Evolutionary conservation across 1,140 invertebrate species (phyloP).

Genomic region (Eriosoma lanigerum): DNA sequence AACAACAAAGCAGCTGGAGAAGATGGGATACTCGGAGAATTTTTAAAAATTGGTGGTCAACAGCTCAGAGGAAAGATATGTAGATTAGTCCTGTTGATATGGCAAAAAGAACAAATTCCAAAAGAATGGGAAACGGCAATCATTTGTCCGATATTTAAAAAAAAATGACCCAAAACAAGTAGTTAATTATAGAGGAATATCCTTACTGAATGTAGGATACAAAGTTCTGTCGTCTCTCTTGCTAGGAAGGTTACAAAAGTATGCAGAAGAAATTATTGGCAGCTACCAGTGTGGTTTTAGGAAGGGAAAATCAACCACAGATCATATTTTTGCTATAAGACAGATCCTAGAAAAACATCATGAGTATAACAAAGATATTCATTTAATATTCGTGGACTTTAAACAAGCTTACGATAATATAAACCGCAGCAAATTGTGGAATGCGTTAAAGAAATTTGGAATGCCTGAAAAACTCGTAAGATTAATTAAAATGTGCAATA

Average conservation of each 20-base stretch:
- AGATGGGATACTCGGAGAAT: background rate
- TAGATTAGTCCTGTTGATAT: background rate
- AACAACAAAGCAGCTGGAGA: background rate
- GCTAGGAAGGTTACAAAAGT: slow-evolving; percentile 26
- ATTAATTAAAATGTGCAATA: background rate
- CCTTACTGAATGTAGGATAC: too few relatives aligned
- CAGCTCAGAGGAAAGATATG: background rate
- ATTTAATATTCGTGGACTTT: slow-evolving; percentile 47
- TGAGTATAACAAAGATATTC: slow-evolving; percentile 9
- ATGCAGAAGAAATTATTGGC: background rate
- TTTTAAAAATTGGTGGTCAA: slow-evolving; percentile 1
- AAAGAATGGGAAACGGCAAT: slow-evolving; percentile 50
- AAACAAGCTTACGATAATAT: slow-evolving; percentile 14
- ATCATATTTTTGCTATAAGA: slow-evolving; percentile 20
- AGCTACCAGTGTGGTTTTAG: slow-evolving; percentile 40
- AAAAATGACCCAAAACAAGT: too few relatives aligned
- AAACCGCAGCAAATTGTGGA: background rate
- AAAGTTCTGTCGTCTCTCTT: slow-evolving; percentile 25
- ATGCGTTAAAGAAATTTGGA: background rate
- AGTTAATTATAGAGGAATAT: too few relatives aligned
- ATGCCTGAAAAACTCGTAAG: background rate
- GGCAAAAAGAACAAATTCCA: background rate
- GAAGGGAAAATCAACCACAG: too few relatives aligned
- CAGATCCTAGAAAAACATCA: slow-evolving; percentile 22
- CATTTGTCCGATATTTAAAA: too few relatives aligned